phyloP scores from a whole-genome alignment of 2,113 vertebrate species.

The Pimephales promelas region DNA sequence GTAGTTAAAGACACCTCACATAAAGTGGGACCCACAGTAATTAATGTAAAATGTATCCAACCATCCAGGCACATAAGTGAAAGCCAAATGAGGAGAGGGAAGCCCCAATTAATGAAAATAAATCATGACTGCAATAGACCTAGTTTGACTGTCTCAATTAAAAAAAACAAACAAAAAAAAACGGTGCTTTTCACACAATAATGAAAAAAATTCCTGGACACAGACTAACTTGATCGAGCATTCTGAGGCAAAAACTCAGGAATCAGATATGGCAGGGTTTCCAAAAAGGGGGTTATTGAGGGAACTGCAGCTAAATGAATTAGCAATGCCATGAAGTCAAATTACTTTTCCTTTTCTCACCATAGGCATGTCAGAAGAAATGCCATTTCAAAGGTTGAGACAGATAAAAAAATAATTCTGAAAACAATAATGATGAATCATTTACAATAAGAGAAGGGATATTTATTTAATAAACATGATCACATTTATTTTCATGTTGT shows the following conservation, averaged over 20 bases:
- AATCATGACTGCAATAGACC: background rate
- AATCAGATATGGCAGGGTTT: background rate
- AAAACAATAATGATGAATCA: background rate
- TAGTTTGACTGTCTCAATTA: background rate
- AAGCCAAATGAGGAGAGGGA: background rate
- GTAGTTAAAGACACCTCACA: background rate
- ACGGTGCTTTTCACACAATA: background rate
- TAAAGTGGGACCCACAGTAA: background rate
- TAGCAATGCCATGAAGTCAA: background rate
- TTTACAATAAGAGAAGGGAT: background rate
- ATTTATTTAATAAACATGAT: slow-evolving; percentile 1
- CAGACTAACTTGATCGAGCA: background rate
- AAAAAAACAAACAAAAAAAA: background rate
- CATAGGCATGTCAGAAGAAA: background rate
- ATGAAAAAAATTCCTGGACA: background rate
- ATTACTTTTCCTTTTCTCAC: background rate
- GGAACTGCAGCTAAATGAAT: background rate
- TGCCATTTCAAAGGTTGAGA: background rate
- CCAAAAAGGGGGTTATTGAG: too few relatives aligned
- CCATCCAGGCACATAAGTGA: background rate
- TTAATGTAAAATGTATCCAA: background rate
- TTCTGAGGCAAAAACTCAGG: background rate
- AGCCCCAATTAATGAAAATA: background rate
- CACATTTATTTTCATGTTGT: background rate
- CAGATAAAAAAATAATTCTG: slow-evolving; percentile 1